These are phyloP conservation scores for Mobula birostris DNA, from an alignment of 2,113 vertebrate species.

Conservation along the genomic window DNA sequence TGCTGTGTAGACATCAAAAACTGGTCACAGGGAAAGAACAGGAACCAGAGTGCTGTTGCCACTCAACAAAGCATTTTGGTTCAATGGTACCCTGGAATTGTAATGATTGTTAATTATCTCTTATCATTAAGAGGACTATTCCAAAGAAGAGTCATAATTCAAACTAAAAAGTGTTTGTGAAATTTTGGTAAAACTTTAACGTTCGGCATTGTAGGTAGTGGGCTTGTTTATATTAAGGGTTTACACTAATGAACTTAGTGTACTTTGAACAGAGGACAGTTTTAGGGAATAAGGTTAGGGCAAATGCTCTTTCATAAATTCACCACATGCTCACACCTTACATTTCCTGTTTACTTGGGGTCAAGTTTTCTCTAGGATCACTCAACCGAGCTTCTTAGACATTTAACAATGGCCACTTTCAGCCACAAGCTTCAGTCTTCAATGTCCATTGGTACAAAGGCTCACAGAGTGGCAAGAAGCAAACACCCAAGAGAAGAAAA, in stretches of 20 bases:
- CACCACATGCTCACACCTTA: not conserved
- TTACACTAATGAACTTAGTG: not conserved
- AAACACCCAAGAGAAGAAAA: not conserved
- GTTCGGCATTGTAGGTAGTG: not conserved
- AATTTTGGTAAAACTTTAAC: not conserved
- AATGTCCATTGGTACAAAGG: not conserved
- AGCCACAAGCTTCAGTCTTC: not conserved
- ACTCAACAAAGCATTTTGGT: not conserved
- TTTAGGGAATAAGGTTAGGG: not conserved
- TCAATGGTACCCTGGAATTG: not conserved
- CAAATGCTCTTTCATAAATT: not conserved
- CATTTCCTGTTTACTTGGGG: not conserved
- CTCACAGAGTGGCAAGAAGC: not conserved
- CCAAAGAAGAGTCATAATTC: not conserved
- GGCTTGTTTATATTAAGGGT: not conserved
- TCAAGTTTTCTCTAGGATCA: not conserved
- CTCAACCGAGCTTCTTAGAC: too few species aligned
- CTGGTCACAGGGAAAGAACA: not conserved
- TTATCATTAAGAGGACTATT: not conserved
- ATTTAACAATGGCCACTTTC: not conserved
- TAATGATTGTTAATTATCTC: not conserved
- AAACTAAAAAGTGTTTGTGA: not conserved
- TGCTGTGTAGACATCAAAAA: not conserved
- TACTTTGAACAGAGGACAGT: not conserved
- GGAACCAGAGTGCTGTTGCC: not conserved